Conservation (phyloP, 2,113 vertebrate genomes). For the Nothoprocta pentlandii region DNA sequence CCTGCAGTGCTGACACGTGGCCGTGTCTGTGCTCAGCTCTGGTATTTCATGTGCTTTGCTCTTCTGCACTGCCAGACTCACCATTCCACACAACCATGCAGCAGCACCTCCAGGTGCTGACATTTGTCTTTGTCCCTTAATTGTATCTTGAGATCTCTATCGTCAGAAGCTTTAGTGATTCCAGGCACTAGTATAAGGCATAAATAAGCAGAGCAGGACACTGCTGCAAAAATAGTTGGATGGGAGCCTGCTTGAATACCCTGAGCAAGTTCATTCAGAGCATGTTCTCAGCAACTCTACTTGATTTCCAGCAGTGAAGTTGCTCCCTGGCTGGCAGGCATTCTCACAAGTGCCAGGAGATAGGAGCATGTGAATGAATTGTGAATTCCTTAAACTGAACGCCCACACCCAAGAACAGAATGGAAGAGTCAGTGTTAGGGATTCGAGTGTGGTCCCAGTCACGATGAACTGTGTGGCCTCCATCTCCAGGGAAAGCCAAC, state of each 20-base stretch:
- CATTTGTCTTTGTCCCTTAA: slow-evolving; percentile 57
- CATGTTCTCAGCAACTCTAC: neutral
- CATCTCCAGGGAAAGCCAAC: neutral
- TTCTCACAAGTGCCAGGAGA: neutral
- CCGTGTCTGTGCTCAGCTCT: neutral
- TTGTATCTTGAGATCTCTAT: slow-evolving; percentile 42
- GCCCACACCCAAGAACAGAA: neutral
- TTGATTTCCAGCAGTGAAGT: neutral
- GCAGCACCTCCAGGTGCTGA: neutral
- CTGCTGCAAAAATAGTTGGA: neutral
- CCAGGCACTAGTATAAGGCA: neutral
- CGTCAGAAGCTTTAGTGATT: slow-evolving; percentile 12
- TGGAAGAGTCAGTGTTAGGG: neutral
- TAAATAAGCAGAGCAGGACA: slow-evolving; percentile 14
- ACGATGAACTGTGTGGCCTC: neutral
- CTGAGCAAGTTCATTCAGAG: neutral
- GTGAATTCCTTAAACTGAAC: neutral
- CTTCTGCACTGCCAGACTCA: neutral
- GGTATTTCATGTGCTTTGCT: neutral
- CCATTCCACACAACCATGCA: neutral
- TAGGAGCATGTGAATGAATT: neutral
- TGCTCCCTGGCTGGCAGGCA: neutral
- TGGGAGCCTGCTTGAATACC: neutral
- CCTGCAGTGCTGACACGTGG: neutral
- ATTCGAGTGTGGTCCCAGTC: neutral